Conservation (phyloP, 2,113 vertebrate genomes). For the Oreocharis arfaki region DNA sequence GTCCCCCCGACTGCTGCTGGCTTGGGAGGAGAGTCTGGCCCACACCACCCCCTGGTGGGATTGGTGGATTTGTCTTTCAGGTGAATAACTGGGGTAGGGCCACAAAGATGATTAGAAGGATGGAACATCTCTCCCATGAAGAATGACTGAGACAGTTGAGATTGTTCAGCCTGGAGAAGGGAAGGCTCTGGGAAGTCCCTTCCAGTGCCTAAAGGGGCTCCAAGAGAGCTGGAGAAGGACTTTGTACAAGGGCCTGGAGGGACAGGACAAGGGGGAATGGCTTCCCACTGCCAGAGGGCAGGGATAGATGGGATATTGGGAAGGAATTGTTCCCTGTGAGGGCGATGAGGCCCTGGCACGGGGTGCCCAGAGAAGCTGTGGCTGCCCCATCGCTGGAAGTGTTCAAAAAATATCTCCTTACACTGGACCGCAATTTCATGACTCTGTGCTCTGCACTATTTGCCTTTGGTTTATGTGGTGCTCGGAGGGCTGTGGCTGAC, state of each 20-base stretch:
- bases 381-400: not conserved
- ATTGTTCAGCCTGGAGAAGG: not conserved
- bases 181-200: not conserved
- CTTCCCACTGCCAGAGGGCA: not conserved
- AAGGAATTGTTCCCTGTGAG: not conserved
- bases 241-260: not conserved
- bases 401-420: not conserved
- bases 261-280: not conserved
- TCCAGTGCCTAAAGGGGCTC: not conserved
- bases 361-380: not conserved
- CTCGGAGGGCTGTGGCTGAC: not conserved
- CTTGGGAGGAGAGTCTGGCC: not conserved
- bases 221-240: not conserved
- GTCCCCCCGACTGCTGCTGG: accelerated
- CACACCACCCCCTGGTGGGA: not conserved
- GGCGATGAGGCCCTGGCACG: not conserved
- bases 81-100: not conserved
- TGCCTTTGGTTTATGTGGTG: not conserved
- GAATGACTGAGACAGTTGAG: not conserved
- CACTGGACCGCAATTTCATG: accelerated
- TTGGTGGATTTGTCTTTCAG: not conserved
- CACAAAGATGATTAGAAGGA: not conserved
- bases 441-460: not conserved
- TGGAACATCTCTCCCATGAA: not conserved
- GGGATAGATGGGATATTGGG: accelerated